Conservation (phyloP, 2,888 invertebrate species). For the Thumatha senex region DNA sequence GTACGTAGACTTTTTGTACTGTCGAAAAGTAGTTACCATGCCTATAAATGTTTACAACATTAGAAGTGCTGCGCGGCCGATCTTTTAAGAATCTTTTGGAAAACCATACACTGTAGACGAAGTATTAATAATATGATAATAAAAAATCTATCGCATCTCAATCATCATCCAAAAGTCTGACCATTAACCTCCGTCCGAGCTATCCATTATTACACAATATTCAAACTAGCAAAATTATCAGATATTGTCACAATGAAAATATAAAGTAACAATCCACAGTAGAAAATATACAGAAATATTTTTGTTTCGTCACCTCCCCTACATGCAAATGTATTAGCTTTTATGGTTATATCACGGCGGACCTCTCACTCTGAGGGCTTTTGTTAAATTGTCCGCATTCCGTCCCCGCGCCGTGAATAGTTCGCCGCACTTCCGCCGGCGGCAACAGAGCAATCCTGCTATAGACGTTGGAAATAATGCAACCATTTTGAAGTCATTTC, state of each 20-base stretch:
- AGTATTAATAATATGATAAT: too few species aligned
- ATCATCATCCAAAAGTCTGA: too few species aligned
- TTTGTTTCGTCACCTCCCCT: slow-evolving; percentile 61
- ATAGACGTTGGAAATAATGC: slow-evolving; percentile 58
- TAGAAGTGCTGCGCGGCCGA: too few species aligned
- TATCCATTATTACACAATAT: slow-evolving; percentile 7
- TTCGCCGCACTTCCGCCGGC: slow-evolving; percentile 60
- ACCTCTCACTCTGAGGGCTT: slow-evolving; percentile 71
- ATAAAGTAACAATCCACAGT: slow-evolving; percentile 10
- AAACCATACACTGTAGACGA: too few species aligned
- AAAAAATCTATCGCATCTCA: too few species aligned
- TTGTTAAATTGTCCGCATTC: slow-evolving; percentile 75
- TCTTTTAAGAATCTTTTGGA: too few species aligned
- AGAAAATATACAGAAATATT: slow-evolving; percentile 21
- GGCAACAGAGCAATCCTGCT: slow-evolving; percentile 50
- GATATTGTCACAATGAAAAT: slow-evolving; percentile 1
- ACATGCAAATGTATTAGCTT: slow-evolving; percentile 73
- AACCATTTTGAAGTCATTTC: slow-evolving; percentile 48
- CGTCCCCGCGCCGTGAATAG: slow-evolving; percentile 61
- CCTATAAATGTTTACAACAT: too few species aligned
- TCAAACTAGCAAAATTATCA: too few species aligned
- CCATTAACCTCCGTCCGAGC: background rate
- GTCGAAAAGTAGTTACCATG: too few species aligned
- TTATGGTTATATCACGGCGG: slow-evolving; percentile 70
- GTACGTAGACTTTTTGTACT: too few species aligned